Evolutionary conservation across 2,113 vertebrate genomes (phyloP).

Genomic region (Caranx ignobilis): DNA sequence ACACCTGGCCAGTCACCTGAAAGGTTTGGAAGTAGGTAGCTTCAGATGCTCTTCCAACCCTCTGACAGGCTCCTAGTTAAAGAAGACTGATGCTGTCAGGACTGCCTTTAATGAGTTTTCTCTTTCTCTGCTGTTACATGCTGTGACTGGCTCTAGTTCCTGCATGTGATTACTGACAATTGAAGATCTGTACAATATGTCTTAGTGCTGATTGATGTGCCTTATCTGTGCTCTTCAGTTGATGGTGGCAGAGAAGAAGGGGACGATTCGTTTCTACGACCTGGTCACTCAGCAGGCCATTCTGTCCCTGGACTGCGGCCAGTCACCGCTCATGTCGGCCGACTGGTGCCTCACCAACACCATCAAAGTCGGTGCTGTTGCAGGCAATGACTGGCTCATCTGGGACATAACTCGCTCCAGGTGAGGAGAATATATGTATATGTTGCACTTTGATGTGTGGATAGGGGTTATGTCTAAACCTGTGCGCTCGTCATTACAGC

Average conservation of each 20-base stretch:
- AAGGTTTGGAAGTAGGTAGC: too few relatives aligned
- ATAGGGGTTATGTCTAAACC: neutral
- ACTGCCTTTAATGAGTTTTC: neutral
- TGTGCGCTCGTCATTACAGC: conserved; percentile 78
- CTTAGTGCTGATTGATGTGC: neutral
- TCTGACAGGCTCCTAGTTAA: neutral
- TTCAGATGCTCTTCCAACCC: neutral
- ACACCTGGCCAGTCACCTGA: too few relatives aligned
- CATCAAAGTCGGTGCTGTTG: conserved; percentile 95
- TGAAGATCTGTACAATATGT: neutral
- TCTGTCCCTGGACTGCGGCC: conserved; percentile 93
- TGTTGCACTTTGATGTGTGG: neutral
- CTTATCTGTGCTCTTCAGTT: conserved; percentile 81
- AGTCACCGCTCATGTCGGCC: conserved; percentile 92
- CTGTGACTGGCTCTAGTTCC: neutral
- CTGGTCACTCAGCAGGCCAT: conserved; percentile 93
- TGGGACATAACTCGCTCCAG: conserved; percentile 97
- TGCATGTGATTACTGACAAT: neutral
- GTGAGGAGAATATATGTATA: conserved; percentile 70
- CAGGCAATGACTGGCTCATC: conserved; percentile 95
- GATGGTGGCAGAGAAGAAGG: conserved; percentile 97
- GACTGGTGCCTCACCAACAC: conserved; percentile 97
- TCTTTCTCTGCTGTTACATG: neutral
- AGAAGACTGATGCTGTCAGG: neutral
- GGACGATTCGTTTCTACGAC: conserved; percentile 95